Base-by-base conservation (phyloP, 2,797 vertebrate genomes). In the Thalassophryne amazonica region DNA sequence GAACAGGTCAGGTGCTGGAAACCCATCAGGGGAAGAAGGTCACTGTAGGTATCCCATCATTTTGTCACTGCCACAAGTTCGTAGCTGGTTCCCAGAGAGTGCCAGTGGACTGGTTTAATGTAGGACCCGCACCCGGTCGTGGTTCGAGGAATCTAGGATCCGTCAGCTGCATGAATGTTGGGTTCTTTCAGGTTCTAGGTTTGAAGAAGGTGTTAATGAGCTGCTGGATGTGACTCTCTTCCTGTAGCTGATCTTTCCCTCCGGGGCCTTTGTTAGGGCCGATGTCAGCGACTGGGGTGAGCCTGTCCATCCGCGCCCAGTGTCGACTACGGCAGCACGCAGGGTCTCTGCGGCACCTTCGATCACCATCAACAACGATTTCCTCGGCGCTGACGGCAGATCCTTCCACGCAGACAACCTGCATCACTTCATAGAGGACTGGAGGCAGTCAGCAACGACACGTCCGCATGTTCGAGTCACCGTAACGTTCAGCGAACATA, bases 11-110 rank as follows among this genome's bases (percentile, higher is more conserved):
- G 70, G 88, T 94, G 61, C 73, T 89, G 1, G 85, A 92, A 78
- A 79, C 91, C 11, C 92, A 92, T 1, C 87, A 91, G 57, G 90
- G 90, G 14, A 91, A 87, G 60, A 95, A 94, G 84, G 83, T 93
- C 64, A 94, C 90, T 43, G 92, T 93, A 88, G 0, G 80, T 74
- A 80, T 83, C 55, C 22, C 3, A 22, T 58, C 24, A 35, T 60
- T 73, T 76, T 48, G 10, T 62, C 35, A 17, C 4, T 13, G 1
- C 9, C 7, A 24, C 34, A 11, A 64, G 16, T 43, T 20, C 31
- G 24, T n/a, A 12, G 27, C 21, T 37, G 18, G 6, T 10, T 39
- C 7, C 10, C 21, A 19, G 32, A 10, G 28, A 23, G 38, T 31
- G 18, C 41, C 0, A 14, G 0, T 18, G 18, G 22, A 28, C n/a